A percentile compares a stretch with the other conserved stretches of the same genome.
Conservation (phyloP, 2,113 vertebrate genomes). For the Laticauda laticaudata region DNA sequence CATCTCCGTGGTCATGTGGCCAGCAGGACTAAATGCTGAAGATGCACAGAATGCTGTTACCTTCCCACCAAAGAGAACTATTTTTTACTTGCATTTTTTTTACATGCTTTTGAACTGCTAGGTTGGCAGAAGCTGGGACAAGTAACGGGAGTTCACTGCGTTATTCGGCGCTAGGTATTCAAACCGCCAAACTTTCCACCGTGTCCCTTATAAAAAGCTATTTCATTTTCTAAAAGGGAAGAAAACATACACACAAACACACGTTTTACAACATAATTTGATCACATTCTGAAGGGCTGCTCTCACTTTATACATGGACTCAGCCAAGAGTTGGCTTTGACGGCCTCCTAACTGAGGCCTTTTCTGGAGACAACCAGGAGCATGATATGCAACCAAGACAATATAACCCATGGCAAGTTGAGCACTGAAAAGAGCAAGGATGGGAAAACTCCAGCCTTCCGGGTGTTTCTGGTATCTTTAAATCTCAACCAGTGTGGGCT, state of each 20-base stretch:
- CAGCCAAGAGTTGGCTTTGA: neutral
- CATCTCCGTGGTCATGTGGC: too few relatives aligned
- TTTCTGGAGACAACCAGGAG: neutral
- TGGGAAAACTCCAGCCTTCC: neutral
- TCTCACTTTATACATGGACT: neutral
- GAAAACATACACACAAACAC: neutral
- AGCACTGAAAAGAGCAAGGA: neutral
- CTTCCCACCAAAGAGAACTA: too few relatives aligned
- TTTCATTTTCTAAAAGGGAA: constrained; percentile 75
- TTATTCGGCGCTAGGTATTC: too few relatives aligned
- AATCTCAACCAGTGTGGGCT: neutral
- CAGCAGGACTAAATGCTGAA: too few relatives aligned
- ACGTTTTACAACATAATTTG: neutral
- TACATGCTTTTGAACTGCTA: too few relatives aligned
- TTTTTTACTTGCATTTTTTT: too few relatives aligned
- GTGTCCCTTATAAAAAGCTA: constrained; percentile 44
- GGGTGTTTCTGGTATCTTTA: neutral
- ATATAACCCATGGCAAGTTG: neutral
- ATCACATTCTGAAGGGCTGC: neutral
- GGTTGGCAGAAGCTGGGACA: too few relatives aligned
- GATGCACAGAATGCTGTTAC: too few relatives aligned
- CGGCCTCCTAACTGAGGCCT: too few relatives aligned
- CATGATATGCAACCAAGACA: neutral
- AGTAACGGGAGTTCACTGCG: too few relatives aligned
- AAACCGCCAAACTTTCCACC: too few relatives aligned